A percentile compares a stretch with the other conserved stretches of the same genome.
Evolutionary conservation across 1,140 invertebrate species (phyloP).

Genomic region (Zaprionus nigranus): DNA sequence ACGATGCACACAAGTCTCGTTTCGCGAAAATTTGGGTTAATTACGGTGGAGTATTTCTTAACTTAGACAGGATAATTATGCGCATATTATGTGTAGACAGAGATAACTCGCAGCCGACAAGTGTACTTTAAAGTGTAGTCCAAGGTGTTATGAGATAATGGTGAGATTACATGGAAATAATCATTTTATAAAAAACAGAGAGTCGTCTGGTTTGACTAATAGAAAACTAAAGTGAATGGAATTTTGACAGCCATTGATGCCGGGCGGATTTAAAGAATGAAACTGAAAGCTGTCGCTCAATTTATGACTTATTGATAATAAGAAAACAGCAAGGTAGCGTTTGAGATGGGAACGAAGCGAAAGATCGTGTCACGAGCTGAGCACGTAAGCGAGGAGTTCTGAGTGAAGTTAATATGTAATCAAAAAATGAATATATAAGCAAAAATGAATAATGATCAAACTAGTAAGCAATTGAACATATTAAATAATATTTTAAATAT

Average conservation of each 20-base stretch:
- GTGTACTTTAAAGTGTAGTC: constrained; percentile 9
- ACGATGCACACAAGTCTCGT: constrained; percentile 7
- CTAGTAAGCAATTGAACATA: too few relatives aligned
- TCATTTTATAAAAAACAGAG: background rate
- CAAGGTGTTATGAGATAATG: background rate
- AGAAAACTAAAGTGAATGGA: background rate
- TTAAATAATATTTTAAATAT: background rate
- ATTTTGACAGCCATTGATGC: constrained; percentile 16
- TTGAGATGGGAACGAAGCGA: constrained; percentile 13
- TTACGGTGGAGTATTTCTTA: constrained; percentile 29
- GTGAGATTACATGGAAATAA: background rate
- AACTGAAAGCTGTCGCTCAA: constrained; percentile 44
- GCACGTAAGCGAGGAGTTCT: background rate
- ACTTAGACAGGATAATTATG: constrained; percentile 30
- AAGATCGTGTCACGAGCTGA: constrained; percentile 15
- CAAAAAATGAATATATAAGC: too few relatives aligned
- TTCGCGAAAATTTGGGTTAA: constrained; percentile 63
- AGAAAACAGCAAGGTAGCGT: constrained; percentile 8
- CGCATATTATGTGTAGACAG: background rate
- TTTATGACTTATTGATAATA: constrained; percentile 42
- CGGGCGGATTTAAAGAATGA: constrained; percentile 45
- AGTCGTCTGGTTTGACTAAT: background rate
- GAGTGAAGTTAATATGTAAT: background rate
- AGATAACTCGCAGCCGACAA: background rate
- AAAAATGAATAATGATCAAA: background rate